These are phyloP conservation scores for Eupithecia pulchellata DNA, from an alignment of 2,888 invertebrate species.

Conservation along the genomic window DNA sequence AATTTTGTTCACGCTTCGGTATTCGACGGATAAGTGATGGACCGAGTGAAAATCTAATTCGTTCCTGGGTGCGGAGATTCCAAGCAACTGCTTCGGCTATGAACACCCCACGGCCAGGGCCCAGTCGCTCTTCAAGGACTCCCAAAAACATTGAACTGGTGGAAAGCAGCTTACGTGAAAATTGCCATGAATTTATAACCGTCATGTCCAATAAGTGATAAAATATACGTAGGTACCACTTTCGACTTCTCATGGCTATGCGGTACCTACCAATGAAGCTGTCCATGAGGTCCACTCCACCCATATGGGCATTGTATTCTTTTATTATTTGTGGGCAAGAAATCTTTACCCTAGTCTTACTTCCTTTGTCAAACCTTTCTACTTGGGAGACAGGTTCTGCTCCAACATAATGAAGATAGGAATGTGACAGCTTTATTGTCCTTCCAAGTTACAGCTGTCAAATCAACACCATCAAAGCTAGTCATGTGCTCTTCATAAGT, in stretches of 20 bases:
- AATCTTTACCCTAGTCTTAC: constrained; percentile 45
- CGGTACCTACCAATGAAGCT: constrained; percentile 47
- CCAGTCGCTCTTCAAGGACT: no score
- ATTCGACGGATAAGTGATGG: no score
- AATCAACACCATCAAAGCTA: constrained; percentile 51
- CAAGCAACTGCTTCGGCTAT: no score
- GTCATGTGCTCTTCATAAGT: constrained; percentile 52
- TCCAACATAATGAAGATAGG: constrained; percentile 45
- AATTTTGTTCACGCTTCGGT: no score
- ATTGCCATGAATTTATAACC: constrained; percentile 57
- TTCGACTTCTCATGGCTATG: constrained; percentile 46
- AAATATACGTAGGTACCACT: constrained; percentile 52
- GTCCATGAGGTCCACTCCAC: constrained; percentile 56
- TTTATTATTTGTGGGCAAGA: constrained; percentile 49
- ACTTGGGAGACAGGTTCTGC: constrained; percentile 48
- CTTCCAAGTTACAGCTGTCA: constrained; percentile 53
- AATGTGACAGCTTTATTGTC: constrained; percentile 55
- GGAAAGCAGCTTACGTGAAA: no score
- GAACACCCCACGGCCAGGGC: no score
- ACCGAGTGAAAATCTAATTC: no score
- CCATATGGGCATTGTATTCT: constrained; percentile 60
- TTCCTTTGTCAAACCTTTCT: constrained; percentile 20
- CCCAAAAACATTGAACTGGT: no score
- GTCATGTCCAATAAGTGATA: constrained; percentile 55
- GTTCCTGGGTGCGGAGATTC: no score